Base-by-base conservation (phyloP, 2,797 vertebrate species). In the Silurus lanzhouensis region DNA sequence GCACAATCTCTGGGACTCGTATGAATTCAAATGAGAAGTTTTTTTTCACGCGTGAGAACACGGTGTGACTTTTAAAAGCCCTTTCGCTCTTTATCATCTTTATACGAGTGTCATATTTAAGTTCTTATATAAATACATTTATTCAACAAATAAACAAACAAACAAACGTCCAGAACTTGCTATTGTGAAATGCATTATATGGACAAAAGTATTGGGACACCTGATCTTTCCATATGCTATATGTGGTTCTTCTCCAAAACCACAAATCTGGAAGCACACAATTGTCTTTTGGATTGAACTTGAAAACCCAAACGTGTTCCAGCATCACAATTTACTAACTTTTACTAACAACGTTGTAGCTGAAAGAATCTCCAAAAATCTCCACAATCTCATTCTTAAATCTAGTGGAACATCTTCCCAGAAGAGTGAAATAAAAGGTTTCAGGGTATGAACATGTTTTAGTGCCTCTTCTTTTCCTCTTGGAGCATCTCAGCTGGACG, bases 21-120 rank as follows among this genome's bases (percentile, higher is more conserved):
- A 63, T 63, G 60, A 63, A 80, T 80, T 64, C 38, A 46, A 25
- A 80, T 80, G 77, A 79, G 77, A 63, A 7, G 60, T 8, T 52
- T 52, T 52, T 52, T 80, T 80, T 63, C 76, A 48, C 48, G 48
- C 10, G 77, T 1, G 19, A 77, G 25, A 58, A 15, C 5, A 63
- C 19, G 6, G 1, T 60, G 20, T 1, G 19, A 38, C 19, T 77
- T 31, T 78, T 22, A n/a, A 78, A 46, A 22, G 13, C 38, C 44
- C 58, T 63, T 31, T 79, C 55, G 6, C 10, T 79, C 38, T 61
- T 44, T 72, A 60, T 46, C 14, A 79, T 58, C 25, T 76, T 25
- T 20, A 60, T 60, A 38, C 48, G 48, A 38, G 31, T 38, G 27
- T 1, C 17, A 38, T 20, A 77, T 6, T 57, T 19, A 10, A 10